A percentile compares a stretch with the other conserved stretches of the same genome.
phyloP scores from a whole-genome alignment of 2,113 vertebrate species.

The Myrmecophaga tridactyla region DNA sequence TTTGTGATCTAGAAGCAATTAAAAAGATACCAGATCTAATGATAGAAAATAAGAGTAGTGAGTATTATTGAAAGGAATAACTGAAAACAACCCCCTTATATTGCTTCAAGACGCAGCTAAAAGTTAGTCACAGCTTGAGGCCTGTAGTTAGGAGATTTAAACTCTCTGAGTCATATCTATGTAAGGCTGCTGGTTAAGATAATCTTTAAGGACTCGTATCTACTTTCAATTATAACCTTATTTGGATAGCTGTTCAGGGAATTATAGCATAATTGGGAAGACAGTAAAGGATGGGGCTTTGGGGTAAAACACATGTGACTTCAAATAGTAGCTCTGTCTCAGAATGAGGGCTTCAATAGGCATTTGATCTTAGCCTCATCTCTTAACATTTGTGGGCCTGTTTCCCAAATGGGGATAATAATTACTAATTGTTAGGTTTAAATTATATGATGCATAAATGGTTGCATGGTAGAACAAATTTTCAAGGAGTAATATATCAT shows the following conservation, averaged over 20 bases:
- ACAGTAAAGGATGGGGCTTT: neutral
- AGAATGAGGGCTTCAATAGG: neutral
- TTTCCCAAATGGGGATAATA: neutral
- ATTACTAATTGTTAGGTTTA: neutral
- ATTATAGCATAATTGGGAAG: neutral
- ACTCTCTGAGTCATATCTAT: neutral
- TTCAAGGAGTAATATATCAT: neutral
- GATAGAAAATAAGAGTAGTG: neutral
- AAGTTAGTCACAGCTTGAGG: too few species aligned
- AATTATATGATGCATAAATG: neutral
- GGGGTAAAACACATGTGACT: neutral
- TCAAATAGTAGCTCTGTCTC: neutral
- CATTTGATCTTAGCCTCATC: neutral
- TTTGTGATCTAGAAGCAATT: neutral
- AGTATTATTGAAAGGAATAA: neutral
- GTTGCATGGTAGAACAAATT: neutral
- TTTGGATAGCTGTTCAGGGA: neutral
- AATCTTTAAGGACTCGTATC: neutral
- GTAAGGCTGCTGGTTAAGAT: neutral
- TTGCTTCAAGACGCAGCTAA: neutral
- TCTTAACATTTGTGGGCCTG: neutral
- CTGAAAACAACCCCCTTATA: fast-evolving
- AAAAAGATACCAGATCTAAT: neutral
- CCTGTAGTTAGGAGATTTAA: neutral
- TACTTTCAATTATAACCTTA: neutral